These are phyloP conservation scores for Coturnix japonica DNA, from an alignment of 2,113 vertebrate species.

Conservation along the genomic window DNA sequence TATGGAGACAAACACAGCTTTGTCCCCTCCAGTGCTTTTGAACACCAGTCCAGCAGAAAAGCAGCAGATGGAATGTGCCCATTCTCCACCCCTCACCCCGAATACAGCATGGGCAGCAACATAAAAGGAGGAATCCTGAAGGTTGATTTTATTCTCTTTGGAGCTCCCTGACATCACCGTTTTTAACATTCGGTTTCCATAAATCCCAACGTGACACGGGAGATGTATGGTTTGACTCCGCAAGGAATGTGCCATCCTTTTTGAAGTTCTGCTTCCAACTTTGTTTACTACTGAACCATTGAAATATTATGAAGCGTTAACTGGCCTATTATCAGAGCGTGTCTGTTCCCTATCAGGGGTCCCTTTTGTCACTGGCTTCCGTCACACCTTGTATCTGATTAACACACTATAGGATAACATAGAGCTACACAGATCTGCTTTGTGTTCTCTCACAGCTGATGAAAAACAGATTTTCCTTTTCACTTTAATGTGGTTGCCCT, in stretches of 20 bases:
- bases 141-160: constrained; percentile 54
- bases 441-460: constrained; percentile 77
- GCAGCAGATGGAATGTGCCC: background rate
- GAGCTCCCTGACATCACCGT: constrained; percentile 52
- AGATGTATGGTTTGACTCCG: constrained; percentile 66
- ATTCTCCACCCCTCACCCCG: background rate
- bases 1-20: background rate
- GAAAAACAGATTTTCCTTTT: constrained; percentile 78
- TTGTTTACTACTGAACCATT: constrained; percentile 73
- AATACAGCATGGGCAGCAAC: background rate
- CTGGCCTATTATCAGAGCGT: constrained; percentile 68
- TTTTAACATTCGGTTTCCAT: constrained; percentile 69
- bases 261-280: constrained; percentile 76
- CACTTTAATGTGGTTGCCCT: constrained; percentile 78
- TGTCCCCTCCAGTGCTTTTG: background rate
- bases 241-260: constrained; percentile 74
- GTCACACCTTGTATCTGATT: constrained; percentile 80
- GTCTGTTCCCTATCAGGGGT: constrained; percentile 78
- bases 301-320: constrained; percentile 73
- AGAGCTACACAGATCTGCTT: constrained; percentile 76
- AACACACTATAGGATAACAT: constrained; percentile 78
- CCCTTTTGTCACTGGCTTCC: constrained; percentile 79
- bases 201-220: constrained; percentile 62
- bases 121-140: constrained; percentile 53
- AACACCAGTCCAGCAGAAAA: background rate